A percentile compares a stretch with the other conserved stretches of the same genome.
Conservation (phyloP, 1,140 invertebrate genomes). For the Euschistus heros region DNA sequence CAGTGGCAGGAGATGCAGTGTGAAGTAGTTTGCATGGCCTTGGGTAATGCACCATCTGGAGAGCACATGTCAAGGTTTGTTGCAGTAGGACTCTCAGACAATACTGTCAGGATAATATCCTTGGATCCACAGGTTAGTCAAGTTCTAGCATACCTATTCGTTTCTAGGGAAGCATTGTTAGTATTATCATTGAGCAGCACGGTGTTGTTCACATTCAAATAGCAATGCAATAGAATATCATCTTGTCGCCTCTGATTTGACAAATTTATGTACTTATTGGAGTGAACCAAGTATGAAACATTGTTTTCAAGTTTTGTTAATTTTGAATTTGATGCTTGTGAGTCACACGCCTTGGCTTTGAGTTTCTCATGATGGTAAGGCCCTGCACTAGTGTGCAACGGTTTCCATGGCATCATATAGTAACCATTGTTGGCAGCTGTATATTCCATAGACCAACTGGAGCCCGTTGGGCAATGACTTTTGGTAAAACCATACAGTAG, state of each 20-base stretch:
- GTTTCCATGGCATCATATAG: too few species aligned
- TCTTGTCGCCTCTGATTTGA: background rate
- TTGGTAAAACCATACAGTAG: too few species aligned
- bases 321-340: too few species aligned
- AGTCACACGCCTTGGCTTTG: too few species aligned
- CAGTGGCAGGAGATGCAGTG: conserved; percentile 92
- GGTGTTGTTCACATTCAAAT: background rate
- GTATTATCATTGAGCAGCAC: too few species aligned
- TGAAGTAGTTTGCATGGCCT: conserved; percentile 96
- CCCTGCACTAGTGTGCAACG: too few species aligned
- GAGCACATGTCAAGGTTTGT: conserved; percentile 94
- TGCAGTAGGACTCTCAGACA: conserved; percentile 91
- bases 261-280: background rate
- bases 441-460: too few species aligned
- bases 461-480: too few species aligned
- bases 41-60: conserved; percentile 87
- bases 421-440: too few species aligned
- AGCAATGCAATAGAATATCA: background rate
- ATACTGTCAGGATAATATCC: conserved; percentile 95
- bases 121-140: conserved; percentile 76
- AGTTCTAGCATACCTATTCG: too few species aligned
- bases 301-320: background rate
- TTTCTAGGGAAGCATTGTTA: background rate
- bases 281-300: conserved; percentile 1
- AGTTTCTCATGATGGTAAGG: too few species aligned